phyloP scores from a whole-genome alignment of 2,113 vertebrate species.

The Gnathonemus longibarbis region DNA sequence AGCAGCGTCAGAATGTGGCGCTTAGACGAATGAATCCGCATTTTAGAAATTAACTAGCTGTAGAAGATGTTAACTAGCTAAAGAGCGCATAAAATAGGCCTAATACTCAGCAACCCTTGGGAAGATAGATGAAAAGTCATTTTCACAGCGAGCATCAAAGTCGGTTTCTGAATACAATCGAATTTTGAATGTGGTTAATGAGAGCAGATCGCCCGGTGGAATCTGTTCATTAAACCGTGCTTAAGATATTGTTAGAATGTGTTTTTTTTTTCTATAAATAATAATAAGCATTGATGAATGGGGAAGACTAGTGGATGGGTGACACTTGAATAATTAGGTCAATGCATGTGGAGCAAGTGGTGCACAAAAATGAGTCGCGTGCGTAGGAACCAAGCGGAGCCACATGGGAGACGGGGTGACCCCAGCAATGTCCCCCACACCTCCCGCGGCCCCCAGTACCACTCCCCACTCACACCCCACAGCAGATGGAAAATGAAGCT shows the following conservation, averaged over 20 bases:
- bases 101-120: not conserved
- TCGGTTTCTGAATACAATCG: not conserved
- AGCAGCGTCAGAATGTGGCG: not conserved
- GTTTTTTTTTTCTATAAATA: not conserved
- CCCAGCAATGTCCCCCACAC: slow-evolving; percentile 60
- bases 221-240: not conserved
- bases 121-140: not conserved
- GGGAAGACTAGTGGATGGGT: not conserved
- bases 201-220: not conserved
- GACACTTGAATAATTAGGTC: slow-evolving; percentile 2
- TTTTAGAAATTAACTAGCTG: not conserved
- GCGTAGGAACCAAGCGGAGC: slow-evolving; percentile 33
- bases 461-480: slow-evolving; percentile 51
- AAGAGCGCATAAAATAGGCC: not conserved
- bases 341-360: not conserved
- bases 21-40: not conserved
- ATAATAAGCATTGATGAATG: not conserved
- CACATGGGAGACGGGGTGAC: slow-evolving; percentile 50
- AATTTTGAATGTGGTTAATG: not conserved
- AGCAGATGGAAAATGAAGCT: slow-evolving; percentile 66
- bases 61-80: not conserved
- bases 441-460: slow-evolving; percentile 41
- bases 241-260: not conserved
- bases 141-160: not conserved
- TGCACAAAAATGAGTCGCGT: slow-evolving; percentile 4